Evolutionary conservation across 2,797 vertebrate genomes (phyloP), one percentile per base, ranked within the genome.

Genomic region (Ciconia nigra): DNA sequence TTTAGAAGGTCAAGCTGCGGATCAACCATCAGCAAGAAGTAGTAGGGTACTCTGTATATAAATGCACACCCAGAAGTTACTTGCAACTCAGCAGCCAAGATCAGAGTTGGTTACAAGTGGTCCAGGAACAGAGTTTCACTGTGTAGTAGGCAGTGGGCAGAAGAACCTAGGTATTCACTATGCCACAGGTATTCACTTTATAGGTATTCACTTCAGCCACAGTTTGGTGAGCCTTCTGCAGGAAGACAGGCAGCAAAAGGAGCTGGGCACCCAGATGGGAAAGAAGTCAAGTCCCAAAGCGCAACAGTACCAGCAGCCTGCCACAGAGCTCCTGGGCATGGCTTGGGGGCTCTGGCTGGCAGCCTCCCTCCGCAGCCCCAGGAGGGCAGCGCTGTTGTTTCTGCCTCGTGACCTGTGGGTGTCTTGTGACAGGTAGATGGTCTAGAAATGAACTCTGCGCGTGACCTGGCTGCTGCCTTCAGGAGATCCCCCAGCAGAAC

Each of bases 241-340:
- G 71, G 12, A 19, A n/a, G 25, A 2, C 3, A 28, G 58, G 44
- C 33, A 83, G 44, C 1, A 2, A 47, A 28, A 39, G n/a, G 71
- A 67, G 26, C 3, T 1, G 31, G 22, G 31, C 41, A 39, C 10
- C 8, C 47, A 21, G 44, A 14, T 1, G 54, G 41, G 51, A 28
- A 71, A 26, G 58, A 20, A 26, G 44, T 12, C 37, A 44, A 63
- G 37, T 37, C 28, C 46, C 74, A 55, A 15, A 39, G 58, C 76
- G 65, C 21, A 46, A 7, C 29, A 15, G 67, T 1, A 19, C 14
- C 31, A 17, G 47, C 33, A 62, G 66, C 41, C 52, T 14, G 44
- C 15, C 37, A 10, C 11, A 5, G 51, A 4, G 37, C 44, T 55
- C 11, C 11, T 1, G 14, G 41, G 26, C 59, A 69, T 0, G 0